Conservation (phyloP, 1,140 invertebrate genomes). For the Drosophila eugracilis region DNA sequence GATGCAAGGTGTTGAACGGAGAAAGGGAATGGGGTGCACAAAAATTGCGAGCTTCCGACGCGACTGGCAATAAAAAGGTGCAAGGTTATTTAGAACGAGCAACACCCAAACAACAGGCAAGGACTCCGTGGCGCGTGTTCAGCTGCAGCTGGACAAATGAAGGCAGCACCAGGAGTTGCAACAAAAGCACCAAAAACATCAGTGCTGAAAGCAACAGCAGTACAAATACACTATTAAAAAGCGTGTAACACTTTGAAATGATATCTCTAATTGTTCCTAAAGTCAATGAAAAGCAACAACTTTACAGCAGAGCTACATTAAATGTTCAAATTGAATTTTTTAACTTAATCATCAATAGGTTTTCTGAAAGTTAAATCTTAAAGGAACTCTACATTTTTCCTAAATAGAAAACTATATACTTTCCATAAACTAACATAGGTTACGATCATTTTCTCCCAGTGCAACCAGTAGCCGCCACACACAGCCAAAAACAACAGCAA, state of each 20-base stretch:
- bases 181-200: conserved; percentile 17
- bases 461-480: conserved; percentile 13
- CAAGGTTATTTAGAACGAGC: conserved; percentile 79
- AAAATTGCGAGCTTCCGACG: conserved; percentile 79
- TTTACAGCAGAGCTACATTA: too few species aligned
- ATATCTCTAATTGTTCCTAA: too few species aligned
- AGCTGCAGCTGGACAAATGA: conserved; percentile 80
- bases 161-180: conserved; percentile 51
- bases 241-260: too few species aligned
- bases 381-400: too few species aligned
- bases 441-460: conserved; percentile 5
- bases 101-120: conserved; percentile 66
- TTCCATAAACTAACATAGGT: neutral
- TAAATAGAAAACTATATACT: too few species aligned
- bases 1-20: too few species aligned
- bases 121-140: conserved; percentile 68
- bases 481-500: conserved; percentile 54
- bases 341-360: too few species aligned
- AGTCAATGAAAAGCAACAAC: too few species aligned
- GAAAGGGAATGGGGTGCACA: conserved; percentile 29
- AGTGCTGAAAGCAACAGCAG: conserved; percentile 3
- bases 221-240: neutral
- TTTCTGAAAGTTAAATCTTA: too few species aligned
- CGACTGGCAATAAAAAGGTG: conserved; percentile 79
- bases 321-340: too few species aligned